phyloP scores from a whole-genome alignment of 1,140 invertebrate genomes.

The Ips nitidus region DNA sequence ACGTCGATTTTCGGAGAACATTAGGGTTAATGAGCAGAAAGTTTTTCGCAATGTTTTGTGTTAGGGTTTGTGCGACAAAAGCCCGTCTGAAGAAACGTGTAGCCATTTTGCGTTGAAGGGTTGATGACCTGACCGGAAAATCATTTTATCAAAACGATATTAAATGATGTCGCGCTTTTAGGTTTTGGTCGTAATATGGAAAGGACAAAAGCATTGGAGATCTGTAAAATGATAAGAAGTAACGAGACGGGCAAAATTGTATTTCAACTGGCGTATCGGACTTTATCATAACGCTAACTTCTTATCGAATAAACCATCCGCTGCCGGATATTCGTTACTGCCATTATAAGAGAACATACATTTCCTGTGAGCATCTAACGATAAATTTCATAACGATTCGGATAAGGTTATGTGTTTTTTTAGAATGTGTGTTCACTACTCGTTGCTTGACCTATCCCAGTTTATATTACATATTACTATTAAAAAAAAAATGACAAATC shows the following conservation, averaged over 20 bases:
- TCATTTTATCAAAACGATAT: no score
- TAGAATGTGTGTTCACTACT: no score
- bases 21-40: slow-evolving; percentile 29
- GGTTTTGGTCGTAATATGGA: no score
- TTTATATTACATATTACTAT: no score
- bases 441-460: no score
- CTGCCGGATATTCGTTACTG: slow-evolving; percentile 32
- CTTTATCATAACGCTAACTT: slow-evolving; percentile 28
- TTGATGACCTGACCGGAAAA: no score
- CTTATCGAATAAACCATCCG: slow-evolving; percentile 30
- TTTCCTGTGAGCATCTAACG: slow-evolving; percentile 26
- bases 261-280: slow-evolving; percentile 22
- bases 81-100: no score
- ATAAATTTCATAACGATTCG: slow-evolving; percentile 29
- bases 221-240: slow-evolving; percentile 17
- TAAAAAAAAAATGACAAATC: no score
- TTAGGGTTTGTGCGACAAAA: not conserved
- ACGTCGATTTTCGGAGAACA: slow-evolving; percentile 26
- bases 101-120: no score
- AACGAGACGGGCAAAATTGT: slow-evolving; percentile 7
- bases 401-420: not conserved
- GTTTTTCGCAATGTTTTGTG: slow-evolving; percentile 11
- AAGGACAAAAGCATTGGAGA: not conserved
- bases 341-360: slow-evolving; percentile 23
- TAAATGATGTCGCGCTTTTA: no score